phyloP scores from a whole-genome alignment of 2,797 vertebrate species.

The Rhadinocentrus ornatus region DNA sequence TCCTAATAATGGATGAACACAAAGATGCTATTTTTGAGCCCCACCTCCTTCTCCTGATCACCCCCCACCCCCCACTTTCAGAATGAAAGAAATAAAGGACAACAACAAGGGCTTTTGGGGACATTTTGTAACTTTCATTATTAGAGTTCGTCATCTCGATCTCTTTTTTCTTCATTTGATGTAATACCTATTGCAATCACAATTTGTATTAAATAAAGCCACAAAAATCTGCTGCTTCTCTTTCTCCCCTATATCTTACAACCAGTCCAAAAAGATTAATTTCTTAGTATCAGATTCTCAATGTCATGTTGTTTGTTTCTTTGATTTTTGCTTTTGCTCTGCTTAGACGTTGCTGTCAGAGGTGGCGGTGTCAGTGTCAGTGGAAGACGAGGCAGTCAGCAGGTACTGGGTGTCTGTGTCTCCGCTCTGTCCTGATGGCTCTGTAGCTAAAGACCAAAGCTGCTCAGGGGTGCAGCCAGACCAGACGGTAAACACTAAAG shows the following conservation, averaged over 20 bases:
- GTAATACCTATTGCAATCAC: conserved; percentile 20
- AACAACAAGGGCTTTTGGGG: conserved; percentile 55
- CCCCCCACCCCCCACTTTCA: conserved; percentile 27
- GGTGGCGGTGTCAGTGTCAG: conserved; percentile 90
- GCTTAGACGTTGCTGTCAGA: conserved; percentile 92
- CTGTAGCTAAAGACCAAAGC: conserved; percentile 81
- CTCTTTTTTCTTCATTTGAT: not conserved
- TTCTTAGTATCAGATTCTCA: not conserved
- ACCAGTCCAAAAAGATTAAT: not conserved
- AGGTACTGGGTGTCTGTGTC: conserved; percentile 90
- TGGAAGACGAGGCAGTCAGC: conserved; percentile 88
- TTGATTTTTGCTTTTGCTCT: conserved; percentile 10
- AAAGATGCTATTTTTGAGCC: conserved; percentile 82
- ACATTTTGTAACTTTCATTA: conserved; percentile 66
- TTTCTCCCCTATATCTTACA: conserved; percentile 6
- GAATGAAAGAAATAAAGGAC: conserved; percentile 5
- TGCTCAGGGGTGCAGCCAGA: conserved; percentile 89
- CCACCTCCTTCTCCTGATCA: conserved; percentile 62
- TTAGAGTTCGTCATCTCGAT: conserved; percentile 26
- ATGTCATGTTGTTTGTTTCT: conserved; percentile 9
- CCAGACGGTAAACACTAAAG: conserved; percentile 87
- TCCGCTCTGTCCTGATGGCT: conserved; percentile 92
- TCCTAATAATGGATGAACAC: conserved; percentile 64
- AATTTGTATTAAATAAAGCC: conserved; percentile 35
- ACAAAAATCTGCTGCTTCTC: conserved; percentile 12